A percentile compares a stretch with the other conserved stretches of the same genome.
phyloP scores from a whole-genome alignment of 2,797 vertebrate genomes.

The Peromyscus nudipes region DNA sequence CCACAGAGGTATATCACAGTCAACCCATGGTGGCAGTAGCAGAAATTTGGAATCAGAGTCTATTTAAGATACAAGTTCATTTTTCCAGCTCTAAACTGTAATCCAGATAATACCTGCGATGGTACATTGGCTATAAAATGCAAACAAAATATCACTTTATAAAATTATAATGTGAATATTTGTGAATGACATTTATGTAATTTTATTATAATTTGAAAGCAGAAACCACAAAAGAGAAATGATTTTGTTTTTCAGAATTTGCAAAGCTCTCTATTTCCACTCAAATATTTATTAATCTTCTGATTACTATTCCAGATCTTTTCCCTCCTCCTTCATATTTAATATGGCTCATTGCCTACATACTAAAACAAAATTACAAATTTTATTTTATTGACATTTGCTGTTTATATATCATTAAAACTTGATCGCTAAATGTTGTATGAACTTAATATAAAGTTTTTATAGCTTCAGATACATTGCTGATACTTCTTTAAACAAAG shows the following conservation, averaged over 20 bases:
- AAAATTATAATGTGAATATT: neutral
- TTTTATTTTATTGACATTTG: constrained; percentile 64
- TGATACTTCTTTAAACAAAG: constrained; percentile 51
- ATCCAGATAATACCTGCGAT: neutral
- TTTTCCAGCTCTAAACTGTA: constrained; percentile 24
- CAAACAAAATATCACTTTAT: constrained; percentile 31
- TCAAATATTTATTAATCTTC: constrained; percentile 66
- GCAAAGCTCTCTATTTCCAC: constrained; percentile 8
- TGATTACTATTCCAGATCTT: constrained; percentile 19
- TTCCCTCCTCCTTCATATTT: constrained; percentile 61
- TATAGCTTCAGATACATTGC: neutral
- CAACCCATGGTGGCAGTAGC: neutral
- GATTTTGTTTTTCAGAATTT: constrained; percentile 25
- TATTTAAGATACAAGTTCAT: neutral
- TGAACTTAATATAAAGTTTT: constrained; percentile 58
- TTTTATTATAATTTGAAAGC: constrained; percentile 47
- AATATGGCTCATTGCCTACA: constrained; percentile 55
- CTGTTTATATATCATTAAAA: constrained; percentile 67
- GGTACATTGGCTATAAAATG: neutral
- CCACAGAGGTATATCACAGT: neutral
- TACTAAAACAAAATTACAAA: constrained; percentile 69
- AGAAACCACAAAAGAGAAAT: constrained; percentile 33
- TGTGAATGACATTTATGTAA: neutral
- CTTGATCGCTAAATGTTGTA: constrained; percentile 58
- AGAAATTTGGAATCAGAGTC: neutral